Evolutionary conservation across 23 tunicate genomes (phyloP).

Genomic region (Ciona savignyi): DNA sequence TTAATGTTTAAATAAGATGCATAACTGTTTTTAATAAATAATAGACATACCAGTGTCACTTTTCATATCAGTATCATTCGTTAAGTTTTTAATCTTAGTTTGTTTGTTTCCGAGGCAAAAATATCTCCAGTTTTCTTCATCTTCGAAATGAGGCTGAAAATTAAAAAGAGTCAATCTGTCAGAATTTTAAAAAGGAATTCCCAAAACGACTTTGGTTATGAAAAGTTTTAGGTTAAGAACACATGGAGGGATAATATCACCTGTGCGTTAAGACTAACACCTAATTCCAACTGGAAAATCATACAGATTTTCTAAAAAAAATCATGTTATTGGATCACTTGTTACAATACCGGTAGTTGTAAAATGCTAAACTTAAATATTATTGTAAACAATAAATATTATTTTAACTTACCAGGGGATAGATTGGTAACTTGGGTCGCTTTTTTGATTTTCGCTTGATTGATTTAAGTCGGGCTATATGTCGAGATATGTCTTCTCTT

Average conservation of each 20-base stretch:
- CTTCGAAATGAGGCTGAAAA: conserved; percentile 66
- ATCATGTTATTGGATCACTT: no score
- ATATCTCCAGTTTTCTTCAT: conserved; percentile 65
- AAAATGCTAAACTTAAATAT: no score
- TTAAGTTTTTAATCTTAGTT: not conserved
- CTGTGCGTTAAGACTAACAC: no score
- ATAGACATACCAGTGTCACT: not conserved
- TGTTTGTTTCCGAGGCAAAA: conserved; percentile 50
- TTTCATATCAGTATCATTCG: not conserved
- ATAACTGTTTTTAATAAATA: no score
- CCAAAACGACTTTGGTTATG: no score
- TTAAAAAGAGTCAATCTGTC: not conserved
- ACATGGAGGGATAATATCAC: no score
- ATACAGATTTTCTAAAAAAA: no score
- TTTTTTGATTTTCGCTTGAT: conserved; percentile 60
- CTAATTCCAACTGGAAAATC: no score
- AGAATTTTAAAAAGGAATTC: not conserved
- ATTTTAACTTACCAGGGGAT: conserved; percentile 67
- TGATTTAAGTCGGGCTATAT: conserved; percentile 59
- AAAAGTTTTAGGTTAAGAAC: no score
- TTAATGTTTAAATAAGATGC: no score
- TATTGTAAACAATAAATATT: no score
- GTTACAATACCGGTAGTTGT: no score
- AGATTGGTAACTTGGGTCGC: conserved; percentile 75
- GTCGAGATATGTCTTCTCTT: conserved; percentile 41